A percentile compares a stretch with the other conserved stretches of the same genome.
Conservation (phyloP, 2,888 invertebrate genomes). For the Pardosa pseudoannulata region DNA sequence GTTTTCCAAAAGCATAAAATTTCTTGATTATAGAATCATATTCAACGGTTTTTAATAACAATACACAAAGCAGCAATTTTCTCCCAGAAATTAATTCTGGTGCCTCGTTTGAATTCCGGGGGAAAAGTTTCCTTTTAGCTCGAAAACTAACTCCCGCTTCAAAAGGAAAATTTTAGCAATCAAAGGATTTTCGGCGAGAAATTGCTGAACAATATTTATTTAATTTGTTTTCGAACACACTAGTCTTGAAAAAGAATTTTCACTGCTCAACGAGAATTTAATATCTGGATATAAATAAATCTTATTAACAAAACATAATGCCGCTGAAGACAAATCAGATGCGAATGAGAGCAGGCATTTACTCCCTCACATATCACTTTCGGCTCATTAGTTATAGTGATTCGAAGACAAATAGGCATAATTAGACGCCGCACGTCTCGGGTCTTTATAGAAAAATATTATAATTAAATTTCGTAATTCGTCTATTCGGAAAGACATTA, state of each 20-base stretch:
- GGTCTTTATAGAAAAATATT: slow-evolving; percentile 9
- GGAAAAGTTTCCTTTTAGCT: too few relatives aligned
- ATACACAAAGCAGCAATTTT: too few relatives aligned
- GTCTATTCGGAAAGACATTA: slow-evolving; percentile 5
- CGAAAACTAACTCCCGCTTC: too few relatives aligned
- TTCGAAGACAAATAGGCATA: slow-evolving; percentile 48
- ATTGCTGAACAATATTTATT: too few relatives aligned
- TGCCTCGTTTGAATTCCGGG: too few relatives aligned
- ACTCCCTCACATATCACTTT: not conserved
- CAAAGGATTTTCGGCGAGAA: too few relatives aligned
- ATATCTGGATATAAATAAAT: not conserved
- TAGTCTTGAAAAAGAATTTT: not conserved
- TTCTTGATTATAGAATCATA: too few relatives aligned
- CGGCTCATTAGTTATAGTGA: slow-evolving; percentile 42
- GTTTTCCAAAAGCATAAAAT: too few relatives aligned
- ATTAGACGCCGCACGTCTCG: slow-evolving; percentile 37
- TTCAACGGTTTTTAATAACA: too few relatives aligned
- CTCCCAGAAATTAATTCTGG: too few relatives aligned
- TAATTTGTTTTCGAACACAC: not conserved
- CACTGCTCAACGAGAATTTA: not conserved
- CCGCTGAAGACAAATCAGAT: not conserved
- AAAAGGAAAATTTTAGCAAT: too few relatives aligned
- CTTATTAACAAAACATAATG: not conserved
- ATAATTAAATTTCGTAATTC: slow-evolving; percentile 40
- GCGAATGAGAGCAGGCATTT: not conserved